Conservation (phyloP, 2,888 invertebrate genomes). For the Stegana nigrithorax region DNA sequence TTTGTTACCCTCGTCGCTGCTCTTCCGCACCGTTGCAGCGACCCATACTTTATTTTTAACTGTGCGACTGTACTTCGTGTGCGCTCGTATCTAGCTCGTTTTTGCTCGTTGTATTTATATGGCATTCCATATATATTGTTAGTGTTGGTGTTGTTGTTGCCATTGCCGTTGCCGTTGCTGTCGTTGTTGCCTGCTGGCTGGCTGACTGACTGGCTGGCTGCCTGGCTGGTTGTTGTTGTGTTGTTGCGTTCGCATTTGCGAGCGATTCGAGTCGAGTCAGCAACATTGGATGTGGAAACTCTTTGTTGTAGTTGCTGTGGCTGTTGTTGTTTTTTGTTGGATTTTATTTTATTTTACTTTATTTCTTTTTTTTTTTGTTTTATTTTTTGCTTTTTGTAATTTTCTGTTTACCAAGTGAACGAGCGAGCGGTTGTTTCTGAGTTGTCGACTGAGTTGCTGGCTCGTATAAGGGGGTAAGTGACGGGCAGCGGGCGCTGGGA, state of each 20-base stretch:
- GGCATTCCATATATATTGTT: conserved; percentile 56
- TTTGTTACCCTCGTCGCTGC: conserved; percentile 17
- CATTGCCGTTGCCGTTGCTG: conserved; percentile 25
- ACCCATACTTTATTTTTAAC: conserved; percentile 62
- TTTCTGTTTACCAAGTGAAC: conserved; percentile 56
- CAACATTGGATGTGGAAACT: conserved; percentile 49
- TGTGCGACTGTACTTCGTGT: conserved; percentile 65
- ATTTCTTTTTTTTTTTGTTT: not conserved
- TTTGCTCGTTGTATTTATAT: conserved; percentile 47
- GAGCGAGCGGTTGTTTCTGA: not conserved
- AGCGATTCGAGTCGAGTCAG: conserved; percentile 41
- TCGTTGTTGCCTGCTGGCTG: conserved; percentile 38
- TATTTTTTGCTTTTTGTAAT: conserved; percentile 48
- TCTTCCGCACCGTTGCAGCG: conserved; percentile 26
- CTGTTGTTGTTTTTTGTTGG: conserved; percentile 13
- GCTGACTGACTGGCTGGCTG: conserved; percentile 43
- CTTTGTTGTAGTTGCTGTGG: conserved; percentile 10
- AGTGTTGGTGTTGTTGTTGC: conserved; percentile 32
- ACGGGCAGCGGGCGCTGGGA: conserved; percentile 33
- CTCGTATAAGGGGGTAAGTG: not conserved
- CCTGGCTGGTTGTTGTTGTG: conserved; percentile 44
- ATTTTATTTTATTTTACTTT: conserved; percentile 22
- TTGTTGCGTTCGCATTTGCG: conserved; percentile 31
- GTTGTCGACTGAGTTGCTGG: not conserved
- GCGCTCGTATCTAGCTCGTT: conserved; percentile 34